Evolutionary conservation across 2,797 vertebrate species (phyloP), one percentile per base, ranked within the genome.

Genomic region (Columba guinea): DNA sequence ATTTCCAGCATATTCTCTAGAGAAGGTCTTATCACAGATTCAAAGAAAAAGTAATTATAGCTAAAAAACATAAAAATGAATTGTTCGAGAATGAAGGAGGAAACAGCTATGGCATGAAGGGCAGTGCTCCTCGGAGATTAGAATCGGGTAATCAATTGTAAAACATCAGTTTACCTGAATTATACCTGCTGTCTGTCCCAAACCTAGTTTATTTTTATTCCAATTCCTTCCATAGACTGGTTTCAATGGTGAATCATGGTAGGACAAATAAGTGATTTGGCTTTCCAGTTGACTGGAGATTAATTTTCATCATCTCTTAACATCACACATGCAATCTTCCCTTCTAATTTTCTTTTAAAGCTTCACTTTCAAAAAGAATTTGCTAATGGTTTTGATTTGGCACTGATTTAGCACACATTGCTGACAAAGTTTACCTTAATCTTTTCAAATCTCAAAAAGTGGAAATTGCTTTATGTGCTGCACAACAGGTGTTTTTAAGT

Each of bases 1-100:
- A 60, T 88, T 95, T 91, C 35, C 24, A 76, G 20, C 18, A 52
- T 71, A 49, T 65, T 86, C 52, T 93, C 49, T 48, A 71, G 81
- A 87, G 89, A 77, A 62, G 9, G 9, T 49, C 27, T 49, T 80
- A 82, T 34, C 60, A 80, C 2, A 60, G 4, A 64, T 89, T 89
- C 73, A 93, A 94, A 91, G 35, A 44, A 95, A 79, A 67, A 70
- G 13, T 74, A 88, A 86, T 86, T 81, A 60, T 90, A 88, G 32
- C 35, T 64, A 49, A 74, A 85, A 87, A 87, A 23, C 41, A 62
- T 28, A 62, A 69, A 62, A 71, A 64, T 39, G 0, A 74, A 39
- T 93, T 88, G 27, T 63, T 91, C 67, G 59, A 90, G 70, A 94
- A 70, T 39, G 91, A 93, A 90, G 59, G 12, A 68, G 15, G 18